These are phyloP conservation scores for Octomys mimax DNA, from an alignment of 2,797 vertebrate species.

Conservation along the genomic window DNA sequence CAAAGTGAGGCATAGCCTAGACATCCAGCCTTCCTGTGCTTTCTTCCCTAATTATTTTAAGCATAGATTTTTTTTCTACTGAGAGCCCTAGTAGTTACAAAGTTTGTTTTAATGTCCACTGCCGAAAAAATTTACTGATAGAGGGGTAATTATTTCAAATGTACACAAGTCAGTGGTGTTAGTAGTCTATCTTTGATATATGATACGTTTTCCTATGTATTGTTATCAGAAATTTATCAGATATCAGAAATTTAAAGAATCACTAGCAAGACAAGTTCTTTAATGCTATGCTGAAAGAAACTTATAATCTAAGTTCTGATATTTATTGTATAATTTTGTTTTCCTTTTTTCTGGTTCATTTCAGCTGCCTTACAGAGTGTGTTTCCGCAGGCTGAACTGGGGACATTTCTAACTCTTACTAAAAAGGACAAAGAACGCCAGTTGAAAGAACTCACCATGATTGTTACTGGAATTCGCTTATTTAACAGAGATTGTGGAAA, in stretches of 20 bases:
- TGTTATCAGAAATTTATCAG: not conserved
- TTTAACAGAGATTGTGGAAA: slow-evolving; percentile 93
- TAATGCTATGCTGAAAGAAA: slow-evolving; percentile 37
- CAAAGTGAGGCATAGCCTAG: not conserved
- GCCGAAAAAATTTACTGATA: slow-evolving; percentile 2
- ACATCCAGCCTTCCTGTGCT: not conserved
- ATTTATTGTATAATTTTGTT: not conserved
- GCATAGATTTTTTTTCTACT: not conserved
- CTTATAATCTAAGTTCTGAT: not conserved
- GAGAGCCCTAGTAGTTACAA: not conserved
- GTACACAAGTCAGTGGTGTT: not conserved
- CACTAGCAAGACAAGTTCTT: not conserved
- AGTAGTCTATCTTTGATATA: not conserved
- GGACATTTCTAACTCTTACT: slow-evolving; percentile 91
- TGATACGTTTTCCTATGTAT: slow-evolving; percentile 45
- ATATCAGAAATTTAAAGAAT: slow-evolving; percentile 35
- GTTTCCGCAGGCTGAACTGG: slow-evolving; percentile 93
- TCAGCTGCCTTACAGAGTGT: slow-evolving; percentile 95
- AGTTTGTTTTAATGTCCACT: slow-evolving; percentile 23
- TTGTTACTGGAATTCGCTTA: slow-evolving; percentile 94
- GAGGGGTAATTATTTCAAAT: not conserved
- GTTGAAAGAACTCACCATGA: slow-evolving; percentile 92
- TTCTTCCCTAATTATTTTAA: slow-evolving; percentile 57
- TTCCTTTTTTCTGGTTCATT: slow-evolving; percentile 64
- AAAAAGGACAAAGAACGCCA: slow-evolving; percentile 94